Evolutionary conservation across 2,113 vertebrate genomes (phyloP).

Genomic region (Hyaena hyaena): DNA sequence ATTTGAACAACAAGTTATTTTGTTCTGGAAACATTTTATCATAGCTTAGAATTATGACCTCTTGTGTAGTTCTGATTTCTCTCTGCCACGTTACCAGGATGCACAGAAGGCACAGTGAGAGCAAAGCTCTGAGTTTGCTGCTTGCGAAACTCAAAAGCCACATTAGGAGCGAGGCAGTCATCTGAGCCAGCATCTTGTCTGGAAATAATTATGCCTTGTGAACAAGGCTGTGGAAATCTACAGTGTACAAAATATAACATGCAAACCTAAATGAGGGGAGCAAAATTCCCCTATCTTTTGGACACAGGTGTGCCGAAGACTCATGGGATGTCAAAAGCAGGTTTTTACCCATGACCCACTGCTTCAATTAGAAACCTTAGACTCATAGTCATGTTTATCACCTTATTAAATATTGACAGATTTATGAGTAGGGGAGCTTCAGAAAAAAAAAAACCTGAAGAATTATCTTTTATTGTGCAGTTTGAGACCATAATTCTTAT

Average conservation of each 20-base stretch:
- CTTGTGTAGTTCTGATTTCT: not conserved
- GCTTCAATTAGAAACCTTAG: constrained; percentile 38
- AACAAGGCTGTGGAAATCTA: constrained; percentile 68
- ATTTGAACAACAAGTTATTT: constrained; percentile 63
- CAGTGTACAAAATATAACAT: constrained; percentile 28
- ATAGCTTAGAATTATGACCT: not conserved
- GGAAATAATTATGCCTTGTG: constrained; percentile 75
- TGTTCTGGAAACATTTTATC: constrained; percentile 78
- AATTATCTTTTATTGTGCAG: not conserved
- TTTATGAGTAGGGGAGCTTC: constrained; percentile 2
- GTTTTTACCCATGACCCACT: constrained; percentile 45
- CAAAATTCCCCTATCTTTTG: constrained; percentile 51
- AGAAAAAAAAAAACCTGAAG: not conserved
- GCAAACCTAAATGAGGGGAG: constrained; percentile 50
- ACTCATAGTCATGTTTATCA: not conserved
- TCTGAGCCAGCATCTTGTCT: constrained; percentile 74
- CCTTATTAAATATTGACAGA: not conserved
- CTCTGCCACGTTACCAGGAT: constrained; percentile 62
- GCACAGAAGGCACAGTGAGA: constrained; percentile 51
- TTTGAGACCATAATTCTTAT: not conserved
- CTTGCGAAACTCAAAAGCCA: constrained; percentile 72
- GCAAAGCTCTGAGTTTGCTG: constrained; percentile 65
- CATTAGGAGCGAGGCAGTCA: constrained; percentile 55
- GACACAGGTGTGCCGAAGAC: constrained; percentile 50
- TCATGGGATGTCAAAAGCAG: not conserved